Conservation (phyloP, 2,113 vertebrate genomes). For the Nerophis ophidion region DNA sequence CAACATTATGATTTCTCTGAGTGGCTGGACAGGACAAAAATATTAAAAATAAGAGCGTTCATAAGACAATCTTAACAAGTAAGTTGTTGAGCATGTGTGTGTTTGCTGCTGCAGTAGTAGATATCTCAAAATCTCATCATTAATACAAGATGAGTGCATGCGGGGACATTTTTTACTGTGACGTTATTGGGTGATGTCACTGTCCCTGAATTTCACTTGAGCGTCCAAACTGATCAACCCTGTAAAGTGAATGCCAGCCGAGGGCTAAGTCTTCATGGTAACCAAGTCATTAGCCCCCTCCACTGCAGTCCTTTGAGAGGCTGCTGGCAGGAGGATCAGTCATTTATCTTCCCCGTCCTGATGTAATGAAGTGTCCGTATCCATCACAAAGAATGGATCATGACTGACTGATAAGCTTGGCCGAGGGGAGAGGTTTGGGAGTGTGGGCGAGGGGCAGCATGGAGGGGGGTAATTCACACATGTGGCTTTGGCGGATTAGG, state of each 20-base stretch:
- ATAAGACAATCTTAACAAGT: no score
- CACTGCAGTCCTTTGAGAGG: constrained; percentile 40
- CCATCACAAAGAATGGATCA: constrained; percentile 57
- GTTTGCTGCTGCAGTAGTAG: background rate
- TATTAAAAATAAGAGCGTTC: no score
- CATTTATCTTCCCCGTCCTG: constrained; percentile 57
- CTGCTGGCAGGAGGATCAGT: background rate
- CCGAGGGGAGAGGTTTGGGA: constrained; percentile 15
- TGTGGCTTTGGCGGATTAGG: constrained; percentile 50
- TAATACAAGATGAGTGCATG: background rate
- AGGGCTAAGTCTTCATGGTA: constrained; percentile 14
- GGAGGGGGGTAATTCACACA: constrained; percentile 18
- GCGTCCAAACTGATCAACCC: constrained; percentile 34
- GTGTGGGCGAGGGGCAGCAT: background rate
- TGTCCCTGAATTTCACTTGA: constrained; percentile 28
- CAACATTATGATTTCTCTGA: no score
- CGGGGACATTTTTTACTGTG: background rate
- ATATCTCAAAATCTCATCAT: background rate
- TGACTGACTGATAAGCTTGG: constrained; percentile 57
- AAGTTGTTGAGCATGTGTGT: no score
- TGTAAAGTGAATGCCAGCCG: background rate
- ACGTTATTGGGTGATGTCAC: background rate
- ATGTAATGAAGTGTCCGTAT: constrained; percentile 61
- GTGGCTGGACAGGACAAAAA: no score
- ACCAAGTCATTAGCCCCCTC: constrained; percentile 4